phyloP scores from a whole-genome alignment of 2,797 vertebrate species.

The Perdix hodgsoniae region DNA sequence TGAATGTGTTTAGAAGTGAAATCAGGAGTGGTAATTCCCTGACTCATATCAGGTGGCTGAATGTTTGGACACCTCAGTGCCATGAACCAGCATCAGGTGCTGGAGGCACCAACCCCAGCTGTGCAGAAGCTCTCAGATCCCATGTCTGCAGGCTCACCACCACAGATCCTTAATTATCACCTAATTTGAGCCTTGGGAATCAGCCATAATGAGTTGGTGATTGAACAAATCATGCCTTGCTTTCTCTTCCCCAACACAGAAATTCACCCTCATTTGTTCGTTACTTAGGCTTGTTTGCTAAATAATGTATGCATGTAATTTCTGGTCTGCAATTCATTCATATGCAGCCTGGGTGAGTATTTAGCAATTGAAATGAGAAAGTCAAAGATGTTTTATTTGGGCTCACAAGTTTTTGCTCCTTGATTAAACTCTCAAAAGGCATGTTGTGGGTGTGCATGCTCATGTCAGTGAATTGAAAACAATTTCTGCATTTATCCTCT shows the following conservation, averaged over 20 bases:
- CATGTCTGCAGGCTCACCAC: background rate
- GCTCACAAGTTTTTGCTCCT: slow-evolving; percentile 63
- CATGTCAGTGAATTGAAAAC: background rate
- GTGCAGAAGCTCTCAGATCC: background rate
- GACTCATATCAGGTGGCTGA: accelerated
- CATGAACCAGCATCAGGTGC: background rate
- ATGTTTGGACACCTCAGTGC: accelerated
- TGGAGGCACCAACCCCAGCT: background rate
- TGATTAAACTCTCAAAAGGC: slow-evolving; percentile 46
- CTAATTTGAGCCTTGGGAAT: slow-evolving; percentile 67
- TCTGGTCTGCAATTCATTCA: slow-evolving; percentile 39
- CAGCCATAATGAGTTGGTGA: slow-evolving; percentile 57
- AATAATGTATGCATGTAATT: slow-evolving; percentile 72
- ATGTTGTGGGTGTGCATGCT: slow-evolving; percentile 37
- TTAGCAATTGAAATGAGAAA: slow-evolving; percentile 70
- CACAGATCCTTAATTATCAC: slow-evolving; percentile 52
- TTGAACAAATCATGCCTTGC: slow-evolving; percentile 40
- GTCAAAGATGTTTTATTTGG: slow-evolving; percentile 66
- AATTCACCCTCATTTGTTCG: slow-evolving; percentile 64
- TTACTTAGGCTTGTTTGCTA: slow-evolving; percentile 70
- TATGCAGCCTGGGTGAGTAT: slow-evolving; percentile 17
- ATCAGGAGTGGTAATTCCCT: background rate
- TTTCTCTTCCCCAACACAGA: slow-evolving; percentile 54
- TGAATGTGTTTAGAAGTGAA: background rate
- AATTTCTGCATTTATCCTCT: slow-evolving; percentile 49